Base-by-base conservation (phyloP, 2,797 vertebrate species). In the Moxostoma hubbsi region DNA sequence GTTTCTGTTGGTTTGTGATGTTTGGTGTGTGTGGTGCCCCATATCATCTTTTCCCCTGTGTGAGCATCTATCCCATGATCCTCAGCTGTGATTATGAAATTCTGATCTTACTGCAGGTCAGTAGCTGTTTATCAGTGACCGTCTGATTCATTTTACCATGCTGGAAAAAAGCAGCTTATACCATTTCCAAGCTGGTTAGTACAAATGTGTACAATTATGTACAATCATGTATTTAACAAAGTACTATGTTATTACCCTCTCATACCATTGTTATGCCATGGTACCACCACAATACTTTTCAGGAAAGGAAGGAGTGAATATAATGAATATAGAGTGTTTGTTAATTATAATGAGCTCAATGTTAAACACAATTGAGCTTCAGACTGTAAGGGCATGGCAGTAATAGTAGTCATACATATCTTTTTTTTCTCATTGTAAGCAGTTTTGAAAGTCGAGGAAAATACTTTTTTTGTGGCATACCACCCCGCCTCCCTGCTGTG, bases 1-100 rank as follows among this genome's bases (percentile, higher is more conserved):
- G 46, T 47, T 75, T 77, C 65, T 15, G 10, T 46, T 7, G 46
- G 49, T 24, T 53, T 78, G 57, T 70, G 13, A 73, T 61, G 64
- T 18, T 13, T 7, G 51, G 57, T 13, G 51, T 47, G 15, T 51
- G 15, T 15, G 45, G 18, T 54, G 1, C 54, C 50, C 47, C 1
- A 4, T 61, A 18, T 77, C 6, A 69, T 61, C 12, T 69, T 77
- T 53, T 66, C 51, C 24, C 43, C 11, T 15, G 10, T 47, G 10
- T 47, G 51, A 55, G 50, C 1, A 0, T 55, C 24, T 2, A 18
- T 64, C 53, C 63, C 63, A 67, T 46, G 50, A 77, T 69, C 57
- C 57, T 59, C 46, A 16, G 11, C 55, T 62, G 6, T 46, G 9
- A 15, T 9, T 18, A 24, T 7, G 7, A 5, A 50, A 61, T 69